phyloP scores from a whole-genome alignment of 2,888 invertebrate genomes.

The Coleophora flavipennella region DNA sequence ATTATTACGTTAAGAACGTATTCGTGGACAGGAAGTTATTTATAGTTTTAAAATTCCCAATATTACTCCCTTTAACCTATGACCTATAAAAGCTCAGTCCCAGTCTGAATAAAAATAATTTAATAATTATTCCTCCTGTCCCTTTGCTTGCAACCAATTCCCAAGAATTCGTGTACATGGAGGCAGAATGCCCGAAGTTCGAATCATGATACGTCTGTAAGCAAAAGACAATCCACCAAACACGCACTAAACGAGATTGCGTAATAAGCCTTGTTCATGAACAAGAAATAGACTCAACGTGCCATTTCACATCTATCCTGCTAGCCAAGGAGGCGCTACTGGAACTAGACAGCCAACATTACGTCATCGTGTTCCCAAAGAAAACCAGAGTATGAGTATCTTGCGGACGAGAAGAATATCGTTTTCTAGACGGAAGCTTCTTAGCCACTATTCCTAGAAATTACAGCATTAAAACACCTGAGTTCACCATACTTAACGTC shows the following conservation, averaged over 20 bases:
- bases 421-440: not conserved
- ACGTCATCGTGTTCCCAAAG: too few species aligned
- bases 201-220: too few species aligned
- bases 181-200: too few species aligned
- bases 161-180: too few species aligned
- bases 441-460: not conserved
- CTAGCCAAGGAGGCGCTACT: constrained; percentile 5
- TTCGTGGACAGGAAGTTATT: too few species aligned
- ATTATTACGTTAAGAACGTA: too few species aligned
- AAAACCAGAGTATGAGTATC: not conserved
- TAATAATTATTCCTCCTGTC: constrained; percentile 8
- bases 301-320: constrained; percentile 1
- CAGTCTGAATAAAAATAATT: not conserved
- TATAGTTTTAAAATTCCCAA: constrained; percentile 9
- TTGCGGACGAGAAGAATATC: constrained; percentile 1
- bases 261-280: not conserved
- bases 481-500: constrained; percentile 1
- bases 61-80: not conserved
- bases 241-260: constrained; percentile 3
- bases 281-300: constrained; percentile 3
- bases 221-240: too few species aligned
- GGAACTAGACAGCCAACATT: too few species aligned
- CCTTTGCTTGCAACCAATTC: not conserved
- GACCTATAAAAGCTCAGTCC: not conserved
- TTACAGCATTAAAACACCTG: not conserved